Evolutionary conservation across 1,140 invertebrate species (phyloP).

Genomic region (Leptinotarsa texana): DNA sequence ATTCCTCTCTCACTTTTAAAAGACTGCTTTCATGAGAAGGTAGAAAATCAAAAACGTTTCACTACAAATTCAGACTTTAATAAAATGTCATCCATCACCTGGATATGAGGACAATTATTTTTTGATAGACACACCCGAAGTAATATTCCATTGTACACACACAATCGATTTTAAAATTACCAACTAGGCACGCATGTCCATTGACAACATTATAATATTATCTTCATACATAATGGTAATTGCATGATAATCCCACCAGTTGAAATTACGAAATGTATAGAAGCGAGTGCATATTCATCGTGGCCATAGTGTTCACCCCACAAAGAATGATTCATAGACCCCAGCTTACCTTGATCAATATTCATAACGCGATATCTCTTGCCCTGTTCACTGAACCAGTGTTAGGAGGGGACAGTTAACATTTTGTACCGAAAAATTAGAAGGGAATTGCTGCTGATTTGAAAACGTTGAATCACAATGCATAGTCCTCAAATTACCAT

Average conservation of each 20-base stretch:
- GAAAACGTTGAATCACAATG: no score
- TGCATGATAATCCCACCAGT: neutral
- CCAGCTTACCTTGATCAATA: slow-evolving; percentile 13
- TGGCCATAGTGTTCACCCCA: neutral
- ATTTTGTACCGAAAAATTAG: no score
- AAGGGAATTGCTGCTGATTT: no score
- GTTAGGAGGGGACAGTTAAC: neutral
- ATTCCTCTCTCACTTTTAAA: no score
- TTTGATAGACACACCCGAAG: no score
- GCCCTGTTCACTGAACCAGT: slow-evolving; percentile 5
- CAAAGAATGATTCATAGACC: slow-evolving; percentile 21
- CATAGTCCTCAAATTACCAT: no score
- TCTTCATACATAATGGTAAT: neutral
- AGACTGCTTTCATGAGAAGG: no score
- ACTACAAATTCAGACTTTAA: no score
- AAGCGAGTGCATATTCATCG: neutral
- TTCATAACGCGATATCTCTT: slow-evolving; percentile 5
- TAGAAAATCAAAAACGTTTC: no score
- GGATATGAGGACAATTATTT: no score
- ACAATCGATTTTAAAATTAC: neutral
- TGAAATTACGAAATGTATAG: neutral
- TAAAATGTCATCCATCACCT: no score
- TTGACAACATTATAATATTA: neutral
- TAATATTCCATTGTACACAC: no score
- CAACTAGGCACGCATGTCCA: neutral